Percentiles rank a stretch among this genome's conserved stretches.
These are phyloP conservation scores for Axinella damicornis DNA, from an alignment of 37 sponge, comb jelly and placozoan species.

Conservation along the genomic window DNA sequence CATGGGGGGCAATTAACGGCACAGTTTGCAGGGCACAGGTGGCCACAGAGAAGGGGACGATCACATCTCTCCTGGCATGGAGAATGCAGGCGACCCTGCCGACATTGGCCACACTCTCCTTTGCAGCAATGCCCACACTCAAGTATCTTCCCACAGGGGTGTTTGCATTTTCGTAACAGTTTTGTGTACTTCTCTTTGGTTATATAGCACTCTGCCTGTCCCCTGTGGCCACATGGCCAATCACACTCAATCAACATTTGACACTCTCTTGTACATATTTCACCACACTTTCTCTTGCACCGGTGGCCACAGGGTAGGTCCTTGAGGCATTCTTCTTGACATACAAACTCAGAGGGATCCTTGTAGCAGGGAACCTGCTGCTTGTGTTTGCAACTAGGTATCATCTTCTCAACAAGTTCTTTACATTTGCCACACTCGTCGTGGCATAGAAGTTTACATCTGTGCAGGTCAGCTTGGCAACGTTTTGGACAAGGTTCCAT, in stretches of 20 bases:
- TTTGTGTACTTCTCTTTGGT: background rate
- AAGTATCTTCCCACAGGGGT: background rate
- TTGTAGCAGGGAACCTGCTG: conserved; percentile 21
- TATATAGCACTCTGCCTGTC: background rate
- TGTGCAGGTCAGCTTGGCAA: background rate
- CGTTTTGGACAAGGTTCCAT: conserved; percentile 6
- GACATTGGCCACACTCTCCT: conserved; percentile 23
- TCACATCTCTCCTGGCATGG: conserved; percentile 32
- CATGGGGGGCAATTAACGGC: conserved; percentile 33
- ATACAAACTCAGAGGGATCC: conserved; percentile 20
- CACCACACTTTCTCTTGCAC: conserved; percentile 16
- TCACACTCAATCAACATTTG: background rate
- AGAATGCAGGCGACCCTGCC: conserved; percentile 12
- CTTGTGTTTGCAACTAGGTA: conserved; percentile 38
- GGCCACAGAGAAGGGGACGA: conserved; percentile 40
- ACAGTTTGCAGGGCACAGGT: conserved; percentile 47
- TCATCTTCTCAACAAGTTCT: conserved; percentile 1
- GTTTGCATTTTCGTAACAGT: background rate
- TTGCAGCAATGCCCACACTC: conserved; percentile 16
- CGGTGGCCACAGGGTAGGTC: conserved; percentile 19
- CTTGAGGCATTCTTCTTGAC: conserved; percentile 31
- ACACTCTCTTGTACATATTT: background rate
- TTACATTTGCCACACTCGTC: conserved; percentile 20
- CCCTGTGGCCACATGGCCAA: conserved; percentile 5
- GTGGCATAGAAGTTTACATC: conserved; percentile 26